Conservation (phyloP, 2,888 invertebrate genomes). For the Pammene fasciana region DNA sequence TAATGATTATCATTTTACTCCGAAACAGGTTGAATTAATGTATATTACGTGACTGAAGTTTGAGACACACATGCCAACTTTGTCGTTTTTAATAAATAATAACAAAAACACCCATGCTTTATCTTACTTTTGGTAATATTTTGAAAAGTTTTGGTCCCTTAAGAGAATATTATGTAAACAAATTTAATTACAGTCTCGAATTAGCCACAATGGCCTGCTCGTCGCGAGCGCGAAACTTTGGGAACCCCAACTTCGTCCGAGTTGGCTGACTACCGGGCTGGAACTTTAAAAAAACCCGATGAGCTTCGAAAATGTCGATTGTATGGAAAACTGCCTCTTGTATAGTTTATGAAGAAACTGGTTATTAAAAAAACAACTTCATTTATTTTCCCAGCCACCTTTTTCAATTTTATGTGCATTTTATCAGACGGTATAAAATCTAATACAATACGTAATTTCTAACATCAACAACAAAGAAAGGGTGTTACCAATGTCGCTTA, state of each 20-base stretch:
- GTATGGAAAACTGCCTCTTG: slow-evolving; percentile 27
- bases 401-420: neutral
- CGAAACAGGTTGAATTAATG: slow-evolving; percentile 15
- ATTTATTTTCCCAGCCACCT: neutral
- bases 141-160: slow-evolving; percentile 63
- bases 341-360: slow-evolving; percentile 21
- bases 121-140: slow-evolving; percentile 53
- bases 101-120: slow-evolving; percentile 34
- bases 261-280: slow-evolving; percentile 60
- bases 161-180: slow-evolving; percentile 75
- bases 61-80: slow-evolving; percentile 15
- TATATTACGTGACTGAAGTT: slow-evolving; percentile 12
- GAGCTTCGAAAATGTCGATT: slow-evolving; percentile 48
- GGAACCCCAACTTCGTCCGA: slow-evolving; percentile 71
- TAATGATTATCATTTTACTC: slow-evolving; percentile 8
- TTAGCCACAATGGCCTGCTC: slow-evolving; percentile 76
- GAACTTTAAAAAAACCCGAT: slow-evolving; percentile 63
- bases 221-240: slow-evolving; percentile 73
- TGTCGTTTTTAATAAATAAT: slow-evolving; percentile 10
- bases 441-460: too few relatives aligned
- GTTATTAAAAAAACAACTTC: slow-evolving; percentile 14
- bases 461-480: too few relatives aligned
- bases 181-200: slow-evolving; percentile 79
- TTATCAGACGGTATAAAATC: too few relatives aligned
- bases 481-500: too few relatives aligned